Conservation (phyloP, 2,888 invertebrate species). For the Amorpha juglandis region DNA sequence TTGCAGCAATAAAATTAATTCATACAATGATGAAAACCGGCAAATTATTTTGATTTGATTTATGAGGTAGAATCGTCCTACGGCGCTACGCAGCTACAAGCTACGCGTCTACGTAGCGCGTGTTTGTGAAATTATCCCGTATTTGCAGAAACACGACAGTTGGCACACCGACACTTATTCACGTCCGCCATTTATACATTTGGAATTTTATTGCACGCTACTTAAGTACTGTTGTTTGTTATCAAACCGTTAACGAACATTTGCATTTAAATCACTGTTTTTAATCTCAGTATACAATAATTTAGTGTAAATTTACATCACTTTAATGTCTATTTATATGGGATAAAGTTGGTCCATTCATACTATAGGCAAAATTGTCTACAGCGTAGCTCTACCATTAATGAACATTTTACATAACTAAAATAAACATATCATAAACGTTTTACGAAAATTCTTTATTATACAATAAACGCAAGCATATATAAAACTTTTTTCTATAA, state of each 20-base stretch:
- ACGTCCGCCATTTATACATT: neutral
- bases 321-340: no score
- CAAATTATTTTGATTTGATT: neutral
- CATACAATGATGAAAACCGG: neutral
- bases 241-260: neutral
- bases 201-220: conserved; percentile 25
- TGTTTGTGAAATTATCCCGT: conserved; percentile 35
- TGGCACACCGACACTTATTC: conserved; percentile 19
- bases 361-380: no score
- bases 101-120: conserved; percentile 35
- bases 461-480: neutral
- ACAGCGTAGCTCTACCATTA: no score
- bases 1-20: no score
- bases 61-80: neutral
- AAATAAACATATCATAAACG: neutral
- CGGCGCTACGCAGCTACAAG: conserved; percentile 32
- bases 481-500: neutral
- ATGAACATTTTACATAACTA: neutral
- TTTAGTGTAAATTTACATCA: no score
- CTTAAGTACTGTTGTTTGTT: conserved; percentile 24
- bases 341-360: no score
- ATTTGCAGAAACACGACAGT: conserved; percentile 35
- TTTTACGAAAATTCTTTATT: neutral
- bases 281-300: no score
- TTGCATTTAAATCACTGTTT: no score